Percentiles rank a stretch among this genome's conserved stretches.
Evolutionary conservation across 1,140 invertebrate species (phyloP).

Genomic region (Potamilus streckersoni): DNA sequence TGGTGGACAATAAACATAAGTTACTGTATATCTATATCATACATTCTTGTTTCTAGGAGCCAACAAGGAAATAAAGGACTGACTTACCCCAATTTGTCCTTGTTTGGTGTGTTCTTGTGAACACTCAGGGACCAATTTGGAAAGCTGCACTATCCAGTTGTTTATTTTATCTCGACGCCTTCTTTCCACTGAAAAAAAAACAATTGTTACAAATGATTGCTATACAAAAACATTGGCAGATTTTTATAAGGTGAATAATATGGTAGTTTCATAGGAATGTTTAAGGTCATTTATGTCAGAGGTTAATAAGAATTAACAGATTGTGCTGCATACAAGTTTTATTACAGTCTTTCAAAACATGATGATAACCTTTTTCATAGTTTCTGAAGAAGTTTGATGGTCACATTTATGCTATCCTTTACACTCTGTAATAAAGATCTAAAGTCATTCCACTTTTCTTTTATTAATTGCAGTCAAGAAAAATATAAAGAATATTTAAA

Average conservation of each 20-base stretch:
- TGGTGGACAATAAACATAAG: background rate
- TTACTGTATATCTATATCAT: background rate
- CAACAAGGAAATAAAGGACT: background rate
- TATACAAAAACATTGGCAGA: background rate
- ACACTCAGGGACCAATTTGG: slow-evolving; percentile 78
- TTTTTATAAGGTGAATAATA: background rate
- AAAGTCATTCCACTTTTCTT: too few relatives aligned
- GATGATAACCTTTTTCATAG: too few relatives aligned
- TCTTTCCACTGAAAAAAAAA: slow-evolving; percentile 67
- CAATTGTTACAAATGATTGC: background rate
- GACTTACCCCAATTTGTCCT: slow-evolving; percentile 55
- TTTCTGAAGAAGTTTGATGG: too few relatives aligned
- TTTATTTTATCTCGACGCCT: slow-evolving; percentile 90
- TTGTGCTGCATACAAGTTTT: too few relatives aligned
- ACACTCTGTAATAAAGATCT: too few relatives aligned
- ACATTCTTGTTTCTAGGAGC: background rate
- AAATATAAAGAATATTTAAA: too few relatives aligned
- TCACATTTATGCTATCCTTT: too few relatives aligned
- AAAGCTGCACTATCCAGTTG: slow-evolving; percentile 93
- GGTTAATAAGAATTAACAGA: too few relatives aligned
- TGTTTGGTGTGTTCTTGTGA: slow-evolving; percentile 68
- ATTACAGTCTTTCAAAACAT: too few relatives aligned
- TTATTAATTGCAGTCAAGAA: too few relatives aligned
- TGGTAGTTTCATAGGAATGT: background rate
- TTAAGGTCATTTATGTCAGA: background rate